Evolutionary conservation across 2,888 invertebrate genomes (phyloP), one percentile per base, ranked within the genome.

Genomic region (Dryadula phaetusa): DNA sequence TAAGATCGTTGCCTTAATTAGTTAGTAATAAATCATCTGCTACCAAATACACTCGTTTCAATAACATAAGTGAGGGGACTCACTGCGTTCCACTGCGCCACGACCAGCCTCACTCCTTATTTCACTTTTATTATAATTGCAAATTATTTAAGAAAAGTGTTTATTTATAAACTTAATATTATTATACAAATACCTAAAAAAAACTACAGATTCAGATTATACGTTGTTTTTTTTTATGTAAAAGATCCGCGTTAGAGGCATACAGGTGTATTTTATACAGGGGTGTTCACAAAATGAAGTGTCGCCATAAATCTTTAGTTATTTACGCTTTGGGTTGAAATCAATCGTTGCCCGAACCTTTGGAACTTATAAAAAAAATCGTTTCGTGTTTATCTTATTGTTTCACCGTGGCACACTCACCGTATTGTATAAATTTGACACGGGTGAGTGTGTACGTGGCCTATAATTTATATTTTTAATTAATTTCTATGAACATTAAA

Each of bases 321-420:
- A 72, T 73, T 72, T 73, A 73, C 70, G 70, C 62, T 44, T 58
- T 60, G 53, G 63, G 64, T 69, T 69, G 69, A 70, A 76, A 76
- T 76, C 75, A 76, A 75, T 76, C 75, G 74, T 66, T 67, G 68
- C 67, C 71, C 72, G 71, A 73, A 72, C 67, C 71, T 65, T 49
- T 20, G 49, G 58, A 60, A 65, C 58, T 64, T 65, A 49, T 49
- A 65, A 58, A 62, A 60, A 60, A 49, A 49, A 49, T 40, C 22
- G 53, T 46, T 52, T 65, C 12, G 25, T 58, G 64, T 65, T 42
- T 47, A 65, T 65, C 49, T 58, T 16, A 40, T 32, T 10, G 49
- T 60, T 60, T 60, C 49, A 32, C 42, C 58, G 22, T 28, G 54
- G 46, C 42, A 14, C 20, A 37, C 5, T 28, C 25, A 32, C n/a